phyloP scores from a whole-genome alignment of 2,113 vertebrate species.

The Pristiophorus japonicus region DNA sequence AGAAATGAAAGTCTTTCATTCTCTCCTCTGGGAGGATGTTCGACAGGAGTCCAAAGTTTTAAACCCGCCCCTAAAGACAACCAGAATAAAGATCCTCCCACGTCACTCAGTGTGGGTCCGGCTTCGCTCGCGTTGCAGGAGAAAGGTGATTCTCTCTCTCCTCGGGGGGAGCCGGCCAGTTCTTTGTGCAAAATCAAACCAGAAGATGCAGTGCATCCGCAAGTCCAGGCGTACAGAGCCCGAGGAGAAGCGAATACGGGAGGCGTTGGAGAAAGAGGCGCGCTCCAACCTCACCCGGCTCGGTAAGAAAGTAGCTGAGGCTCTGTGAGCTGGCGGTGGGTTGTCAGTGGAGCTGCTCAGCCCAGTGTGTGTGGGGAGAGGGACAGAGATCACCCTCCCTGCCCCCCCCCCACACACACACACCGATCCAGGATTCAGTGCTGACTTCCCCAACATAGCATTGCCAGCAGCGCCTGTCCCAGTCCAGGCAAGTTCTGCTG shows the following conservation, averaged over 20 bases:
- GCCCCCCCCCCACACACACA: neutral
- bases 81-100: neutral
- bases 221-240: slow-evolving; percentile 1
- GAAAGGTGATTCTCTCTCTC: neutral
- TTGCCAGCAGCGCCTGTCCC: neutral
- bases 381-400: too few relatives aligned
- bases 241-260: neutral
- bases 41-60: neutral
- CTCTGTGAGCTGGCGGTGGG: neutral
- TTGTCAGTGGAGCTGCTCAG: too few relatives aligned
- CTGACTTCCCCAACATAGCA: neutral
- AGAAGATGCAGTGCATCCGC: neutral
- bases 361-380: too few relatives aligned
- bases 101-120: neutral
- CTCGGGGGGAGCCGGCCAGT: neutral
- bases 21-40: neutral
- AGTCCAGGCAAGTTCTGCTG: neutral
- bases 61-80: neutral
- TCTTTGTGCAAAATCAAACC: neutral
- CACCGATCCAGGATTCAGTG: neutral
- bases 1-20: neutral
- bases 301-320: neutral
- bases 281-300: neutral
- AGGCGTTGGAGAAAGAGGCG: neutral
- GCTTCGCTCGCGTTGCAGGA: neutral